A percentile compares a stretch with the other conserved stretches of the same genome.
phyloP scores from a whole-genome alignment of 2,888 invertebrate genomes.

The Apotomis turbidana region DNA sequence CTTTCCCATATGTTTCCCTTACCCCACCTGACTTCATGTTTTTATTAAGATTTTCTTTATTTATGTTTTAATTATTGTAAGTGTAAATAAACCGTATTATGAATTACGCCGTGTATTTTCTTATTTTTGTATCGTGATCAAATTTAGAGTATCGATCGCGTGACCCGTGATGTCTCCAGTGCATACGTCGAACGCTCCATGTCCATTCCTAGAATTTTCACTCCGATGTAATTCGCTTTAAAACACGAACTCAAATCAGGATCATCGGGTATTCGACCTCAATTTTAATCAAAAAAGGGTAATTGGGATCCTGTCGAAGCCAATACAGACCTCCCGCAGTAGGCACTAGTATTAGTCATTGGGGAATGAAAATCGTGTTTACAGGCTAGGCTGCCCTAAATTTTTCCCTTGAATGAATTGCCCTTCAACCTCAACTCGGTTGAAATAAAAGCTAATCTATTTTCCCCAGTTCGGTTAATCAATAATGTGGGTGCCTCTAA shows the following conservation, averaged over 20 bases:
- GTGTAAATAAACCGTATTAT: neutral
- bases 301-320: neutral
- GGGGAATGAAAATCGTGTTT: neutral
- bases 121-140: neutral
- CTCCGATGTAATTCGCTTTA: neutral
- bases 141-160: conserved; percentile 9
- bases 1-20: no score
- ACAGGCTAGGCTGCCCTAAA: conserved; percentile 8
- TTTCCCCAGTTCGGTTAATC: no score
- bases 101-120: neutral
- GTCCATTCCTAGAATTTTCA: neutral
- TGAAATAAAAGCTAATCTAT: no score
- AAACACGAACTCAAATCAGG: neutral
- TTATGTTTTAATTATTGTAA: no score
- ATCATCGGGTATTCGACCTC: neutral
- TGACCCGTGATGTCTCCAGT: conserved; percentile 3
- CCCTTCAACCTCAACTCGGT: no score
- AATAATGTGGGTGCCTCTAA: no score
- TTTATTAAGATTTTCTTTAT: neutral
- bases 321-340: neutral
- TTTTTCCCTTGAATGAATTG: conserved; percentile 12
- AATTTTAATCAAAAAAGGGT: conserved; percentile 16
- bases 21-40: no score
- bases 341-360: neutral
- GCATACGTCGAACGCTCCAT: neutral